Evolutionary conservation across 1,140 invertebrate genomes (phyloP), one percentile per base, ranked within the genome.

Genomic region (Philaenus spumarius): DNA sequence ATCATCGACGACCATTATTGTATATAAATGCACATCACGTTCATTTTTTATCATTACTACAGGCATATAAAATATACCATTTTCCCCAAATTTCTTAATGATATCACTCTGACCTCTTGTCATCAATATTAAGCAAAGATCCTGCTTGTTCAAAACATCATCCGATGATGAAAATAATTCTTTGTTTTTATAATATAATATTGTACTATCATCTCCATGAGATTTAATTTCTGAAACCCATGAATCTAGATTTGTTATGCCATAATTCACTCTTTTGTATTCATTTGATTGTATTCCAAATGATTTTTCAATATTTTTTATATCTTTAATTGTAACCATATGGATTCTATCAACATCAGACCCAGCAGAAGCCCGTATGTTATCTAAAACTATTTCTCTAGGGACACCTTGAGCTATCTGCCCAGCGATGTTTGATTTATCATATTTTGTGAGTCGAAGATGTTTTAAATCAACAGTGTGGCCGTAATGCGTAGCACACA

Each of bases 401-500:
- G 59, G 50, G 11, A 60, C 24, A 17, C 59, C 59, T 40, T 48
- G 30, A 20, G 22, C 39, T 20, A 60, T 26, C 20, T 60, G 45
- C 17, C 50, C 47, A 14, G 51, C 59, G 14, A 60, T 60, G 4
- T 24, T 35, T 17, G 26, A 17, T 39, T 60, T 60, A 22, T 60
- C 43, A 34, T 24, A 17, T 37, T 60, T 48, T 23, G 59, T 60
- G 23, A 60, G 35, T 22, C 59, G 43, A 9, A 60, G 39, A 19
- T 40, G 34, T 20, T 55, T 19, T 9, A 56, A 26, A 26, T 51
- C 48, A n/a, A 20, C n/a, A 30, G 55, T 53, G 35, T 60, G 59
- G 7, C 59, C 59, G 17, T 60, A 60, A 43, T 60, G 59, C 0
- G 59, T 60, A n/a, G 59, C 23, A 39, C 59, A 60, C 3, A 56